phyloP scores from a whole-genome alignment of 2,888 invertebrate species.

The Cancer borealis region DNA sequence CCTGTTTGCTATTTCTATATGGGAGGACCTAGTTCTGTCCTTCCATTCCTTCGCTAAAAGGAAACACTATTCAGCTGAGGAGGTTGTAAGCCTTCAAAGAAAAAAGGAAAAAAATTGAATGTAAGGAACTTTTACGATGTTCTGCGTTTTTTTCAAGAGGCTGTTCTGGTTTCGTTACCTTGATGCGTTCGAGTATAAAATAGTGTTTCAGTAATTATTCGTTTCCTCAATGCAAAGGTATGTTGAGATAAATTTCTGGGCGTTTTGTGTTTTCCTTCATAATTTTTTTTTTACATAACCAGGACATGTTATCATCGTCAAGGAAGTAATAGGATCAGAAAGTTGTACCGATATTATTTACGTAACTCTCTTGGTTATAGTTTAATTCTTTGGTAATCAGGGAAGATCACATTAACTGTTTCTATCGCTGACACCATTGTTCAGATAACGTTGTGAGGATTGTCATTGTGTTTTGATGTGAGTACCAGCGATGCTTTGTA shows the following conservation, averaged over 20 bases:
- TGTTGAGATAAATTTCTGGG: background rate
- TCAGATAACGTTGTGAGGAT: background rate
- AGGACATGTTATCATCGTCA: background rate
- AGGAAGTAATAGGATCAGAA: background rate
- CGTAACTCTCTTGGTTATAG: background rate
- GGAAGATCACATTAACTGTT: background rate
- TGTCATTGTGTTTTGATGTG: background rate
- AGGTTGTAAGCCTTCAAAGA: background rate
- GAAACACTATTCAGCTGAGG: background rate
- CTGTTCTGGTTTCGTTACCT: background rate
- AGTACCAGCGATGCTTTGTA: slow-evolving; percentile 1
- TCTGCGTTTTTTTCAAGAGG: background rate
- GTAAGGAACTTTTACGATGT: background rate
- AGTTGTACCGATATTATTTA: background rate
- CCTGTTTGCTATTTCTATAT: too few relatives aligned
- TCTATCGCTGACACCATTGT: background rate
- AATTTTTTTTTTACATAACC: background rate
- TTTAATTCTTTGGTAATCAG: background rate
- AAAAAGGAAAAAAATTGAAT: background rate
- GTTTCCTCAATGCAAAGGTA: background rate
- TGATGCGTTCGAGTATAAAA: background rate
- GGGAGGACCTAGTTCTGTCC: too few relatives aligned
- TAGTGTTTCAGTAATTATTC: too few relatives aligned
- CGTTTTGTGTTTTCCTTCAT: background rate
- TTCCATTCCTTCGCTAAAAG: background rate